Conservation (phyloP, 2,113 vertebrate genomes). For the Eleginops maclovinus region DNA sequence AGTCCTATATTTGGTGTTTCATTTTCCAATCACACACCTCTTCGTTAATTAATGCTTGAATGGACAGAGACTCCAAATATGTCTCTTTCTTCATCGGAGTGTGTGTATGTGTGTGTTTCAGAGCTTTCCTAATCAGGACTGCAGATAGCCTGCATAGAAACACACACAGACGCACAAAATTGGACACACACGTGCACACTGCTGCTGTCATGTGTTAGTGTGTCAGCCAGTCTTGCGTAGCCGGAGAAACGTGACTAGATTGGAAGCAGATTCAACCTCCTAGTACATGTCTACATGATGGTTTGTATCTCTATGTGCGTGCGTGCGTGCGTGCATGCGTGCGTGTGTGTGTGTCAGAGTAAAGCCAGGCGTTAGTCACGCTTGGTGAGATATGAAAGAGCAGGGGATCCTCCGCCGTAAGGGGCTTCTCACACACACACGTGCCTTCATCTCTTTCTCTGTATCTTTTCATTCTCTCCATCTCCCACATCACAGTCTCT, state of each 20-base stretch:
- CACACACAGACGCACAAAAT: constrained; percentile 1
- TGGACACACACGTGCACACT: constrained; percentile 10
- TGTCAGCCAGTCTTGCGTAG: constrained; percentile 66
- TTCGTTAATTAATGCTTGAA: constrained; percentile 41
- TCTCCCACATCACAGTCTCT: constrained; percentile 45
- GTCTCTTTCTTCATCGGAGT: constrained; percentile 9
- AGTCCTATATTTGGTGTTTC: constrained; percentile 40
- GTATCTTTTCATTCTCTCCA: constrained; percentile 41
- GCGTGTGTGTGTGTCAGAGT: constrained; percentile 31
- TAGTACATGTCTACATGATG: constrained; percentile 43
- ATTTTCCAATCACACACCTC: constrained; percentile 34
- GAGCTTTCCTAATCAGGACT: constrained; percentile 54
- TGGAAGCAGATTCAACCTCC: constrained; percentile 72
- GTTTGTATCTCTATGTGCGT: constrained; percentile 6
- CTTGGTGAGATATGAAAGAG: constrained; percentile 80
- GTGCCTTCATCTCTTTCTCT: constrained; percentile 43
- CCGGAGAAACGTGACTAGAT: constrained; percentile 69
- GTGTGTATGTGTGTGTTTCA: constrained; percentile 5
- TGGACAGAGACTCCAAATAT: constrained; percentile 38
- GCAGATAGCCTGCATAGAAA: constrained; percentile 30
- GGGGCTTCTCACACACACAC: constrained; percentile 52
- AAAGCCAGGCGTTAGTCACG: constrained; percentile 74
- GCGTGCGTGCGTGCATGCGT: constrained; percentile 27
- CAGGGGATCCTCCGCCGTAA: constrained; percentile 72
- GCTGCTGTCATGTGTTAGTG: constrained; percentile 68